A percentile compares a stretch with the other conserved stretches of the same genome.
Conservation (phyloP, 2,113 vertebrate genomes). For the Bubo bubo region DNA sequence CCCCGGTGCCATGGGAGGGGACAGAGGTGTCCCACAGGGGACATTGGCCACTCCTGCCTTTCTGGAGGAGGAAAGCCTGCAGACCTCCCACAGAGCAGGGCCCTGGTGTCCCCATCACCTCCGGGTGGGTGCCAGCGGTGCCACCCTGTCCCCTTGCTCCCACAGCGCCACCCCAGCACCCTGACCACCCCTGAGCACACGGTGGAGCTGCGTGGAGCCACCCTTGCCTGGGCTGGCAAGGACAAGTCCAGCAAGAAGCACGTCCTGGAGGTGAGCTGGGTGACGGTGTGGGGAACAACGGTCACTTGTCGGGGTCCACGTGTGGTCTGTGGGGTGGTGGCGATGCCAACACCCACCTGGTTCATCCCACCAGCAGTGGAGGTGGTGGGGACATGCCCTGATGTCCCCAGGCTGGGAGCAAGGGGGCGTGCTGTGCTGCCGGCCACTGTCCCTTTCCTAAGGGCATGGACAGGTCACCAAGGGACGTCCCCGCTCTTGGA, state of each 20-base stretch:
- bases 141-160: neutral
- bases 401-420: neutral
- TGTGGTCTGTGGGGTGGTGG: accelerated
- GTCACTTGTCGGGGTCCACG: accelerated
- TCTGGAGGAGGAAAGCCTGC: neutral
- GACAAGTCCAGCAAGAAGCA: conserved; percentile 97
- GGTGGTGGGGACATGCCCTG: neutral
- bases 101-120: accelerated
- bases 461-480: neutral
- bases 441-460: neutral
- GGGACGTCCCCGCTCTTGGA: neutral
- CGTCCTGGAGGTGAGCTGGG: conserved; percentile 85
- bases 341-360: accelerated
- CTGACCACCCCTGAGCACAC: conserved; percentile 86
- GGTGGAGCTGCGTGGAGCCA: conserved; percentile 84
- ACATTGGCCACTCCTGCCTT: neutral
- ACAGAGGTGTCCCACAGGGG: neutral
- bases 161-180: conserved; percentile 84
- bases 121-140: accelerated
- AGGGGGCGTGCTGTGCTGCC: accelerated
- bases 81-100: neutral
- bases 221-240: conserved; percentile 83
- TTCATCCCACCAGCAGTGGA: neutral
- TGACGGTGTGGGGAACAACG: neutral
- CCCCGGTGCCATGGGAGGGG: neutral